These are phyloP conservation scores for Thelaira solivaga DNA, from an alignment of 2,888 invertebrate genomes.

Conservation along the genomic window DNA sequence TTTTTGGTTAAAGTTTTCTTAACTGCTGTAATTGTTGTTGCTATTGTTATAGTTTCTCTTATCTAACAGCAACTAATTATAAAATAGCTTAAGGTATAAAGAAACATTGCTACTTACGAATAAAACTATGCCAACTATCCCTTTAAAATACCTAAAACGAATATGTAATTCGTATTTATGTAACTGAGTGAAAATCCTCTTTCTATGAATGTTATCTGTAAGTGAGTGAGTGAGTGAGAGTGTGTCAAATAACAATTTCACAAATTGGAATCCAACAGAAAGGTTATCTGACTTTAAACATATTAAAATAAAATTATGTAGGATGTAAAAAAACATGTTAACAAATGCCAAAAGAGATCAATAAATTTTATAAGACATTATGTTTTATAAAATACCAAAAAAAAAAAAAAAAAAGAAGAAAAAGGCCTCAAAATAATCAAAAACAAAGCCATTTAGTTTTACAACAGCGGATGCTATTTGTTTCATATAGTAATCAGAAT, in stretches of 20 bases:
- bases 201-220: background rate
- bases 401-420: background rate
- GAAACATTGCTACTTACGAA: constrained; percentile 34
- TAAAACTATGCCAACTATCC: constrained; percentile 42
- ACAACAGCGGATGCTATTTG: too few species aligned
- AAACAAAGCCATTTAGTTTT: background rate
- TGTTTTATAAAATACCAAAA: background rate
- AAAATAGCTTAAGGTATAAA: constrained; percentile 51
- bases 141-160: background rate
- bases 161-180: too few species aligned
- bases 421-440: too few species aligned
- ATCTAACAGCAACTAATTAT: constrained; percentile 59
- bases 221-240: background rate
- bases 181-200: background rate
- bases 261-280: constrained; percentile 1
- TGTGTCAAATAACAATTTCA: constrained; percentile 4
- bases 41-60: constrained; percentile 41
- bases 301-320: background rate
- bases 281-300: background rate
- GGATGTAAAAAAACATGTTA: background rate
- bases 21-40: constrained; percentile 46
- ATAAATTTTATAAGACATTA: constrained; percentile 14
- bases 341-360: constrained; percentile 32
- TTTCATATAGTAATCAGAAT: too few species aligned
- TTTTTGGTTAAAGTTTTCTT: constrained; percentile 53